phyloP scores from a whole-genome alignment of 2,113 vertebrate genomes.

The Meriones unguiculatus region DNA sequence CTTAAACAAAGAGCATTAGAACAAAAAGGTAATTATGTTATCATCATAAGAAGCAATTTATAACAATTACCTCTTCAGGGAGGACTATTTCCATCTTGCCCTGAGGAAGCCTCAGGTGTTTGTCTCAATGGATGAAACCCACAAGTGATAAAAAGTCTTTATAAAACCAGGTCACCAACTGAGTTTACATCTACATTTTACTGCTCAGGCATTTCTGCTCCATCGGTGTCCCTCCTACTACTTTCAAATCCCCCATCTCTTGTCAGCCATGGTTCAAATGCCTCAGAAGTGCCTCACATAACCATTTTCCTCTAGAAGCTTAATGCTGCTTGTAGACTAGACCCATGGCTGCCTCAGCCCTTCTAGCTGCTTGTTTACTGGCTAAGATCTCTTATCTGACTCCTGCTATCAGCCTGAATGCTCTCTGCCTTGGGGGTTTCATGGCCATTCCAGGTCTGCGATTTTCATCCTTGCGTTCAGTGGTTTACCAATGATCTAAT shows the following conservation, averaged over 20 bases:
- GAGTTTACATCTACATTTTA: not conserved
- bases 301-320: not conserved
- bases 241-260: not conserved
- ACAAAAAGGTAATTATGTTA: slow-evolving; percentile 53
- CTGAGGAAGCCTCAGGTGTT: slow-evolving; percentile 39
- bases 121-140: slow-evolving; percentile 31
- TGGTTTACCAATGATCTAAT: slow-evolving; percentile 64
- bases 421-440: not conserved
- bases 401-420: not conserved
- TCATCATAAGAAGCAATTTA: slow-evolving; percentile 57
- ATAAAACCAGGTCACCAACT: not conserved
- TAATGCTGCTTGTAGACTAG: not conserved
- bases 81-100: slow-evolving; percentile 22
- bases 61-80: slow-evolving; percentile 65
- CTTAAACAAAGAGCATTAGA: slow-evolving; percentile 62
- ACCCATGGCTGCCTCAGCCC: not conserved
- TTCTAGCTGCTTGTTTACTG: slow-evolving; percentile 4
- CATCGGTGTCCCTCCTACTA: not conserved
- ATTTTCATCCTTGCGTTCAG: slow-evolving; percentile 56
- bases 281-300: not conserved
- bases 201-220: not conserved
- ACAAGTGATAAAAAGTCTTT: not conserved
- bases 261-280: not conserved
- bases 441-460: not conserved
- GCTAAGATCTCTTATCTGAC: not conserved